phyloP scores from a whole-genome alignment of 2,888 invertebrate species.

The Trileptium ribeirensis region DNA sequence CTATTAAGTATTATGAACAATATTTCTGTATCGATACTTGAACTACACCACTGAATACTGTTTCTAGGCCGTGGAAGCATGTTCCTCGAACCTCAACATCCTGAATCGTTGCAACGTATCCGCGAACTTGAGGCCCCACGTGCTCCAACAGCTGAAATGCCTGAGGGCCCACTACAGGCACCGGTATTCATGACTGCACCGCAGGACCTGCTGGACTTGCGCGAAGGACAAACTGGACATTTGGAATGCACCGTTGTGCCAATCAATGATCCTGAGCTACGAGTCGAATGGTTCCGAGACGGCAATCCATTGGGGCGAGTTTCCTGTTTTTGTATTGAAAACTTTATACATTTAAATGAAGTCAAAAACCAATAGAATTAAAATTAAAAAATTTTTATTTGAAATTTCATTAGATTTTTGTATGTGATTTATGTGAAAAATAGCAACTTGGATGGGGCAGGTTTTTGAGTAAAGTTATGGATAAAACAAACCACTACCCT shows the following conservation, averaged over 20 bases:
- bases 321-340: no score
- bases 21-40: no score
- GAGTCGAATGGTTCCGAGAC: conserved; percentile 71
- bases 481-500: no score
- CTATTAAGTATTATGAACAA: no score
- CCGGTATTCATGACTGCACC: conserved; percentile 79
- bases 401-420: neutral
- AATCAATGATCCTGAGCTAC: conserved; percentile 92
- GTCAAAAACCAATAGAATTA: no score
- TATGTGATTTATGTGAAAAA: neutral
- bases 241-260: conserved; percentile 89
- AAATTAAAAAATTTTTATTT: neutral
- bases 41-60: neutral
- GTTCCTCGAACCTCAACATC: conserved; percentile 80
- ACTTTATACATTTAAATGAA: no score
- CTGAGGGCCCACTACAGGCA: conserved; percentile 69
- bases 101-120: conserved; percentile 82
- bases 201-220: conserved; percentile 66
- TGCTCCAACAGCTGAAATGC: conserved; percentile 63
- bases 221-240: conserved; percentile 80
- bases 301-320: neutral
- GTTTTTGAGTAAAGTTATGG: no score
- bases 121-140: conserved; percentile 67
- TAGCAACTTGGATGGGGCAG: no score
- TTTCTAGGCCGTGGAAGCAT: conserved; percentile 51